A percentile compares a stretch with the other conserved stretches of the same genome.
Conservation (phyloP, 2,113 vertebrate species). For the Hystrix cristata region DNA sequence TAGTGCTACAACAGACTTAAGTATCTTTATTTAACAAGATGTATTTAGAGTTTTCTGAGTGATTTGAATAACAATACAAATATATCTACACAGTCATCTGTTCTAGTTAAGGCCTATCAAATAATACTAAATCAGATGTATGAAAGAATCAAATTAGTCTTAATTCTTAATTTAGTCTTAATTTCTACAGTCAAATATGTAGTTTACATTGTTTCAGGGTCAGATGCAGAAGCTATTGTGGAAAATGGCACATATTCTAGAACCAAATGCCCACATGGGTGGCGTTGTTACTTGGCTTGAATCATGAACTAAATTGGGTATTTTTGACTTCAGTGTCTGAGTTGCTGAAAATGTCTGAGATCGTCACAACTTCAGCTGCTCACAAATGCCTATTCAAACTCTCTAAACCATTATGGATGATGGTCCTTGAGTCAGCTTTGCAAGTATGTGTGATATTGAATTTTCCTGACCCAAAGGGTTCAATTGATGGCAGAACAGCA, state of each 20-base stretch:
- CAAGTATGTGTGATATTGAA: neutral
- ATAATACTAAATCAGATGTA: neutral
- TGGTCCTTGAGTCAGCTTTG: neutral
- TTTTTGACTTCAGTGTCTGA: neutral
- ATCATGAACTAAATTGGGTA: neutral
- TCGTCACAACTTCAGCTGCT: neutral
- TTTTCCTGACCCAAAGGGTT: neutral
- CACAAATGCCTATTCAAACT: neutral
- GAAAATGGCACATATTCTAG: neutral
- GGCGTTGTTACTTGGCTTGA: neutral
- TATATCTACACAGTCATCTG: neutral
- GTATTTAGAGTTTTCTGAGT: neutral
- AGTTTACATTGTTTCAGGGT: neutral
- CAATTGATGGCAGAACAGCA: constrained; percentile 88
- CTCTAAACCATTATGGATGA: neutral
- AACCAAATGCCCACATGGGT: neutral
- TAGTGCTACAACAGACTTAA: neutral
- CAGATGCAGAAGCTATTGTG: neutral
- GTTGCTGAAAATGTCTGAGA: neutral
- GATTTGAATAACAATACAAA: neutral
- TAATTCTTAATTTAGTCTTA: neutral
- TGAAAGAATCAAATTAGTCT: too few species aligned
- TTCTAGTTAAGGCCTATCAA: neutral
- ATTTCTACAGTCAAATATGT: neutral
- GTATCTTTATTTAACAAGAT: neutral